A percentile compares a stretch with the other conserved stretches of the same genome.
Conservation (phyloP, 2,113 vertebrate species). For the Scortum barcoo region DNA sequence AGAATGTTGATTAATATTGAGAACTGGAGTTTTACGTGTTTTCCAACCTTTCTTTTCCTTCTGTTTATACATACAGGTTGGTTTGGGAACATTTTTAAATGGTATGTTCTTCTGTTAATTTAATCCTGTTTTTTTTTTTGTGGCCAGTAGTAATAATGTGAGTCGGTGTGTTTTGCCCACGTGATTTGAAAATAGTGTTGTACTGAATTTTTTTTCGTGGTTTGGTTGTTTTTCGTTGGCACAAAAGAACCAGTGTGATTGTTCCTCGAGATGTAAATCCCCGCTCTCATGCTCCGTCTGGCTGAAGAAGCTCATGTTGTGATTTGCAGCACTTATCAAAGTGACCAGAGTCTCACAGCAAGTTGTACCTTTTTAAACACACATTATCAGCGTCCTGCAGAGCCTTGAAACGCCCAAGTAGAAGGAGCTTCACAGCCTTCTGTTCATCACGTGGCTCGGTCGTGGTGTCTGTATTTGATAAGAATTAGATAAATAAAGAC, state of each 20-base stretch:
- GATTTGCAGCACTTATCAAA: too few species aligned
- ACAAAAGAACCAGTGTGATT: conserved; percentile 59
- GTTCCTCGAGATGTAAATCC: conserved; percentile 21
- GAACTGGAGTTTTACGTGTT: conserved; percentile 7
- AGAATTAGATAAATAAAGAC: background rate
- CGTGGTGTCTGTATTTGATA: background rate
- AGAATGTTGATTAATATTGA: background rate
- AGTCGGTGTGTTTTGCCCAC: background rate
- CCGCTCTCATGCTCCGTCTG: background rate
- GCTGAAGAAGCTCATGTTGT: background rate
- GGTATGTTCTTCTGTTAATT: background rate
- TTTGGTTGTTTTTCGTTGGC: conserved; percentile 41
- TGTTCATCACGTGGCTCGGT: background rate
- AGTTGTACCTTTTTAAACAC: conserved; percentile 16
- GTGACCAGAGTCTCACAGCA: background rate
- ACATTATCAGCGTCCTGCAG: background rate
- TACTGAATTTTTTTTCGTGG: background rate
- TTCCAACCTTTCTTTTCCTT: background rate
- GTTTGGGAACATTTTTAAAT: conserved; percentile 38
- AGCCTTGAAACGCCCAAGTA: background rate
- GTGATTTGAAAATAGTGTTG: conserved; percentile 17
- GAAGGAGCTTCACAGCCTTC: background rate
- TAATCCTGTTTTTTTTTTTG: background rate
- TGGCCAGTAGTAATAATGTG: conserved; percentile 21
- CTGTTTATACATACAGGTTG: conserved; percentile 1